Evolutionary conservation across 2,113 vertebrate genomes (phyloP).

Genomic region (Nothobranchius furzeri): DNA sequence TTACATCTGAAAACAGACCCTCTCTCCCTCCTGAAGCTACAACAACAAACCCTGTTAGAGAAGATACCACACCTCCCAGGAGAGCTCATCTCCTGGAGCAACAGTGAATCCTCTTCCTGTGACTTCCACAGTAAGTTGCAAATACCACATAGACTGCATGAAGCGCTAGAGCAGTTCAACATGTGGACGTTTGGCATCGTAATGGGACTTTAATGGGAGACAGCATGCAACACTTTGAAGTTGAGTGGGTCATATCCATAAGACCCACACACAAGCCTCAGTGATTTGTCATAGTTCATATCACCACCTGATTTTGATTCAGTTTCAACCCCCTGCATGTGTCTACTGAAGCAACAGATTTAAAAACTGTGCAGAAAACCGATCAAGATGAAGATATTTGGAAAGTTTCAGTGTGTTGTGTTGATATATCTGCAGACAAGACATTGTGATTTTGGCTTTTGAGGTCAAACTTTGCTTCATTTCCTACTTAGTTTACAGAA

Average conservation of each 20-base stretch:
- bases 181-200: constrained; percentile 46
- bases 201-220: constrained; percentile 37
- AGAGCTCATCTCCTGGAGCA: constrained; percentile 35
- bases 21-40: constrained; percentile 56
- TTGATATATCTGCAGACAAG: not conserved
- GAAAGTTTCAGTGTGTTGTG: not conserved
- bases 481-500: too few relatives aligned
- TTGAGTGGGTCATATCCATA: constrained; percentile 42
- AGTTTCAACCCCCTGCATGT: not conserved
- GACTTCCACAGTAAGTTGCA: constrained; percentile 23
- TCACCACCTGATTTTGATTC: constrained; percentile 24
- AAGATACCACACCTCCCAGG: constrained; percentile 53
- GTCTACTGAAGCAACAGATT: not conserved
- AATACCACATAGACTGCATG: constrained; percentile 18
- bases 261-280: constrained; percentile 14
- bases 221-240: constrained; percentile 53
- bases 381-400: not conserved
- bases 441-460: too few relatives aligned
- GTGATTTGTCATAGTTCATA: constrained; percentile 23
- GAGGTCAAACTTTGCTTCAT: too few relatives aligned
- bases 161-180: constrained; percentile 30
- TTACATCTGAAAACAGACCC: constrained; percentile 62
- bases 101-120: constrained; percentile 20
- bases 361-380: not conserved
- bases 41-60: constrained; percentile 70